These are phyloP conservation scores for Cydia strobilella DNA, from an alignment of 1,140 invertebrate species.

Conservation along the genomic window DNA sequence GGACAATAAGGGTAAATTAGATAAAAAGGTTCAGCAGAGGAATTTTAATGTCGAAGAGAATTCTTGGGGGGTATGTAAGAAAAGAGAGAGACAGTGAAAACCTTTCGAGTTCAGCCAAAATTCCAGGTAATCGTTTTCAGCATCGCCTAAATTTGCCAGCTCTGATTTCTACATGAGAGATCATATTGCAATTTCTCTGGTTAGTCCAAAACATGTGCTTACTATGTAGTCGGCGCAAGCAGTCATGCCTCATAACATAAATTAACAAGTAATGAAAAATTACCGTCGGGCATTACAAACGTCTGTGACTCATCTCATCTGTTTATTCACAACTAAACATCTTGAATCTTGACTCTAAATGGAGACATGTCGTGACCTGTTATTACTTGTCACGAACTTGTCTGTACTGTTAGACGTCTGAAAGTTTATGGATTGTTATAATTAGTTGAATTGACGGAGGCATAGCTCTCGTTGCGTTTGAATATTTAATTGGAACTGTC, in stretches of 20 bases:
- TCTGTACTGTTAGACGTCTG: conserved; percentile 58
- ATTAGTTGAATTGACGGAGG: conserved; percentile 60
- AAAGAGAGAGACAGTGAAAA: neutral
- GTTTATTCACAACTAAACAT: conserved; percentile 20
- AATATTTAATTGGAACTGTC: conserved; percentile 2
- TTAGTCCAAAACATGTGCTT: neutral
- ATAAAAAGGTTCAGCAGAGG: no score
- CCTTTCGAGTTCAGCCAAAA: neutral
- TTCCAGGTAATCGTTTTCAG: neutral
- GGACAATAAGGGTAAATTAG: no score
- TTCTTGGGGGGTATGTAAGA: no score
- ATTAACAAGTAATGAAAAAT: conserved; percentile 56
- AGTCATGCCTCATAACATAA: conserved; percentile 66
- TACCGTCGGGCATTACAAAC: conserved; percentile 2
- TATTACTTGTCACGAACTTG: conserved; percentile 69
- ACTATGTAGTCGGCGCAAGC: conserved; percentile 19
- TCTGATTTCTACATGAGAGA: neutral
- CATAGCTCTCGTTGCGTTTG: conserved; percentile 16
- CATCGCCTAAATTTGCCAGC: neutral
- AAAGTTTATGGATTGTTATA: conserved; percentile 54
- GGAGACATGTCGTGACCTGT: conserved; percentile 72
- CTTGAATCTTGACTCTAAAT: conserved; percentile 31
- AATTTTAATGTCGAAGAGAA: no score
- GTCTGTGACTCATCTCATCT: conserved; percentile 16
- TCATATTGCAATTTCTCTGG: neutral